These are phyloP conservation scores for Bucco capensis DNA, from an alignment of 2,113 vertebrate species.

Conservation along the genomic window DNA sequence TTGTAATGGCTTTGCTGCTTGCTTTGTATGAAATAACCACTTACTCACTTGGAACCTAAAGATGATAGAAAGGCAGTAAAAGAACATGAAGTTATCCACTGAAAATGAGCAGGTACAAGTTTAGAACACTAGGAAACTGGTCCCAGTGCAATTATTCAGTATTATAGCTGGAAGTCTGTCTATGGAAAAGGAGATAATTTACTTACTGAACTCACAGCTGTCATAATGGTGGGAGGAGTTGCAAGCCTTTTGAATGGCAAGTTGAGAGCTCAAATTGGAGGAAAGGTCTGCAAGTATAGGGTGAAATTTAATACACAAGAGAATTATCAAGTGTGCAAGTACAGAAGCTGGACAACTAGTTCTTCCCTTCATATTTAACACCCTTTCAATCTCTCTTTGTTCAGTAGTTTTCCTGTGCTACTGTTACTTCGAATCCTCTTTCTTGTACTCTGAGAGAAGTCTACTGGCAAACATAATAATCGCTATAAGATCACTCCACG, in stretches of 20 bases:
- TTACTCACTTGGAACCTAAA: background rate
- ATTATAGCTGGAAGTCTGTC: background rate
- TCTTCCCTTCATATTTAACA: background rate
- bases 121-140: background rate
- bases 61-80: background rate
- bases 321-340: background rate
- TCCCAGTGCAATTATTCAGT: background rate
- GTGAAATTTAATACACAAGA: background rate
- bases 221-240: background rate
- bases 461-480: background rate
- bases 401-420: background rate
- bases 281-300: background rate
- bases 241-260: background rate
- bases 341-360: background rate
- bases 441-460: background rate
- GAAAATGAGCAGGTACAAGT: background rate
- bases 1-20: background rate
- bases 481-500: rapidly evolving
- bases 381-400: background rate
- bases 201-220: background rate
- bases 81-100: background rate
- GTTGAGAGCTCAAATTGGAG: background rate
- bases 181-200: background rate
- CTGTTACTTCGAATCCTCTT: background rate
- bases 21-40: background rate